These are phyloP conservation scores for Drosophila borealis DNA, from an alignment of 2,888 invertebrate species.

Conservation along the genomic window DNA sequence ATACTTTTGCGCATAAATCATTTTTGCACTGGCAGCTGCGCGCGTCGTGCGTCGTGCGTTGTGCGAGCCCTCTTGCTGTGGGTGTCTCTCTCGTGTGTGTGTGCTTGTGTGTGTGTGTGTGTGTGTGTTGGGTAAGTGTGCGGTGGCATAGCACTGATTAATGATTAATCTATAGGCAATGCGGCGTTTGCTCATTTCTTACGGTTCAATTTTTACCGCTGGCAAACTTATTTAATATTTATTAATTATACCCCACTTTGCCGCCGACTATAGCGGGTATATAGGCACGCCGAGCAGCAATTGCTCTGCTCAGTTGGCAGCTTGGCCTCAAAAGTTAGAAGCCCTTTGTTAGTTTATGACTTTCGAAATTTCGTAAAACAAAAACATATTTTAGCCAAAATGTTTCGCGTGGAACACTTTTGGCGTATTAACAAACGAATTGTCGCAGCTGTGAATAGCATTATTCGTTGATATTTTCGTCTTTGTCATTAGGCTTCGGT, in stretches of 20 bases:
- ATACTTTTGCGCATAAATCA: conserved; percentile 63
- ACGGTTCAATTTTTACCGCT: conserved; percentile 51
- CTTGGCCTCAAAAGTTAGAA: neutral
- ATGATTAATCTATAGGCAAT: conserved; percentile 64
- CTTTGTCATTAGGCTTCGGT: conserved; percentile 19
- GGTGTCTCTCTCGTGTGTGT: conserved; percentile 5
- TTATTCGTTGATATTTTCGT: conserved; percentile 1
- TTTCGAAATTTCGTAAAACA: neutral
- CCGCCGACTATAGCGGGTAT: conserved; percentile 22
- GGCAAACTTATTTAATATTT: conserved; percentile 61
- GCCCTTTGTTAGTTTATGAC: neutral
- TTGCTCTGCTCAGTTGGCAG: neutral
- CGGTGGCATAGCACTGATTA: conserved; percentile 47
- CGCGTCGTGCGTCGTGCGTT: neutral
- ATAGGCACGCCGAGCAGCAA: neutral
- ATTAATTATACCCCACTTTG: conserved; percentile 54
- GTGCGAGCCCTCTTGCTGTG: neutral
- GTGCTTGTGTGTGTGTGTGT: conserved; percentile 3
- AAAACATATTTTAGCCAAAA: conserved; percentile 1
- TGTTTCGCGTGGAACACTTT: conserved; percentile 3
- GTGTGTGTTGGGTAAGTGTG: conserved; percentile 18
- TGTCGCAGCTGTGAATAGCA: conserved; percentile 46
- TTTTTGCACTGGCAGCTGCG: conserved; percentile 54
- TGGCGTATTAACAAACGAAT: conserved; percentile 7
- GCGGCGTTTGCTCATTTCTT: conserved; percentile 50